Conservation (phyloP, 2,888 invertebrate species). For the Hypena proboscidalis region DNA sequence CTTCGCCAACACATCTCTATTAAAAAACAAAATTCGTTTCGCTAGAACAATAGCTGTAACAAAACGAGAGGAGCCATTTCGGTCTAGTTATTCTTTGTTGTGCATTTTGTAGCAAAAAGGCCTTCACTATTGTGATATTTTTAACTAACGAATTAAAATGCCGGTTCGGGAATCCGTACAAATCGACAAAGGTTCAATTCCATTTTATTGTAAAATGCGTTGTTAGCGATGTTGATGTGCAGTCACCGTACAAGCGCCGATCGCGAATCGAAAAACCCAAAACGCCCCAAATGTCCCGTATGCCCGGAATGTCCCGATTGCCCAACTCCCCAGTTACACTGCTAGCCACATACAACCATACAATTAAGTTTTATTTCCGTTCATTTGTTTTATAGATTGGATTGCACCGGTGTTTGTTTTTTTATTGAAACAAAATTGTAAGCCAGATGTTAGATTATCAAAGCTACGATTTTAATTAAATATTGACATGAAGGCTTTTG, state of each 20-base stretch:
- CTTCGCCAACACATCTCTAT: slow-evolving; percentile 1
- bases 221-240: slow-evolving; percentile 36
- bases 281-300: slow-evolving; percentile 11
- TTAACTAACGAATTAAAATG: slow-evolving; percentile 40
- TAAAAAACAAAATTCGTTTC: slow-evolving; percentile 1
- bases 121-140: slow-evolving; percentile 22
- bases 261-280: slow-evolving; percentile 32
- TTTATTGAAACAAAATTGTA: slow-evolving; percentile 32
- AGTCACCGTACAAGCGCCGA: slow-evolving; percentile 19
- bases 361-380: slow-evolving; percentile 38
- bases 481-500: slow-evolving; percentile 35
- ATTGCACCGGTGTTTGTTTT: slow-evolving; percentile 31
- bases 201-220: slow-evolving; percentile 44
- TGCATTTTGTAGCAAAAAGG: slow-evolving; percentile 8
- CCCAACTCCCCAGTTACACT: slow-evolving; percentile 23
- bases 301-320: slow-evolving; percentile 1
- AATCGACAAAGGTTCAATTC: slow-evolving; percentile 44
- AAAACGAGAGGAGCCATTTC: slow-evolving; percentile 10
- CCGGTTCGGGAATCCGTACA: slow-evolving; percentile 34
- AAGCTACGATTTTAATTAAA: slow-evolving; percentile 13
- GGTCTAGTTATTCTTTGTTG: slow-evolving; percentile 13
- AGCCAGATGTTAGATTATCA: slow-evolving; percentile 29
- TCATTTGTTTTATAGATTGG: slow-evolving; percentile 43
- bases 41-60: slow-evolving; percentile 9
- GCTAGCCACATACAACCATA: slow-evolving; percentile 29